These are phyloP conservation scores for Hypomecis atomaria DNA, from an alignment of 2,888 invertebrate species.

Conservation along the genomic window DNA sequence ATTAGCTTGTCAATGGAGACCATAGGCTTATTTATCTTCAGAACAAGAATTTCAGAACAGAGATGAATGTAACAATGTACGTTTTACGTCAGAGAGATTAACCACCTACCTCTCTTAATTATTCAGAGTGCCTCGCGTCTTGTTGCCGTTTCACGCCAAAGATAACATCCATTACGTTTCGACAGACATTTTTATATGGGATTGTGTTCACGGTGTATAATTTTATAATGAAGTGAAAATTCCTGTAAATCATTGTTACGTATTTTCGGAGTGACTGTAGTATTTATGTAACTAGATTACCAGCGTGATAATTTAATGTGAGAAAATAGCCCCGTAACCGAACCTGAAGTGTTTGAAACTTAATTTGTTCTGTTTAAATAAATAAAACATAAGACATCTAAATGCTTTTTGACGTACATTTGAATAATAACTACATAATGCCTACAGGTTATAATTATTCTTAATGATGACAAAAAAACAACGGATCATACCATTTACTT, in stretches of 20 bases:
- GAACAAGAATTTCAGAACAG: not conserved
- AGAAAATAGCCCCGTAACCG: too few relatives aligned
- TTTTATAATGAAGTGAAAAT: constrained; percentile 9
- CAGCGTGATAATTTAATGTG: too few relatives aligned
- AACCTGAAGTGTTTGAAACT: too few relatives aligned
- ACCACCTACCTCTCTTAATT: constrained; percentile 28
- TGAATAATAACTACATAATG: too few relatives aligned
- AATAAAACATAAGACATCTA: too few relatives aligned
- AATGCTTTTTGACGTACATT: too few relatives aligned
- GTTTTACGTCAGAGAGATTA: constrained; percentile 20
- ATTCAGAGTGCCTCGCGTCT: constrained; percentile 27
- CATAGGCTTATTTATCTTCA: not conserved
- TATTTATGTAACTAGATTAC: not conserved
- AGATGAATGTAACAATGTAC: constrained; percentile 23
- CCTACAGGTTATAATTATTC: too few relatives aligned
- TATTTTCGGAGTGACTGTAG: not conserved
- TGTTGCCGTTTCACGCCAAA: constrained; percentile 14
- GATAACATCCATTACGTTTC: constrained; percentile 24
- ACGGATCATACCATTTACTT: too few relatives aligned
- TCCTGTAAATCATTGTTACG: constrained; percentile 3
- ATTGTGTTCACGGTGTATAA: constrained; percentile 3
- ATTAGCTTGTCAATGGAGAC: too few relatives aligned
- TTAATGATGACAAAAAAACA: too few relatives aligned
- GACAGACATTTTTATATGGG: constrained; percentile 20
- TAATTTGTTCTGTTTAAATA: too few relatives aligned